phyloP scores from a whole-genome alignment of 2,888 invertebrate species.

The Alsophila aescularia region DNA sequence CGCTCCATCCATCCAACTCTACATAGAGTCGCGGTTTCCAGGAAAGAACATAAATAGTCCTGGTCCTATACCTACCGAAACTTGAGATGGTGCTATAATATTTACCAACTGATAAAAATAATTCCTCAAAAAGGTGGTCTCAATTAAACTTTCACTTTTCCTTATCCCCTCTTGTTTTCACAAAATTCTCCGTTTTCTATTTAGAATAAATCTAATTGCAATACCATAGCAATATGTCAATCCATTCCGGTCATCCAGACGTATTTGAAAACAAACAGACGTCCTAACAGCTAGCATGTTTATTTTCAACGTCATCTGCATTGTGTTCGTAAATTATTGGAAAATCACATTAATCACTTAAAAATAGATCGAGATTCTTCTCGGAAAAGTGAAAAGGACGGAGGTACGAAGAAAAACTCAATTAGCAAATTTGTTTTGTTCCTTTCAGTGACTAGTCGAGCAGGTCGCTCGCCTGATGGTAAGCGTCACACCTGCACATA shows the following conservation, averaged over 20 bases:
- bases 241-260: constrained; percentile 62
- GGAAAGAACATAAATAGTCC: too few species aligned
- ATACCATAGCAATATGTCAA: constrained; percentile 71
- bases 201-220: constrained; percentile 65
- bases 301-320: constrained; percentile 58
- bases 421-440: too few species aligned
- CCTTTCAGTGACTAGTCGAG: too few species aligned
- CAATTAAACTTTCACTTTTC: background rate
- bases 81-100: too few species aligned
- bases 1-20: too few species aligned
- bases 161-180: constrained; percentile 3
- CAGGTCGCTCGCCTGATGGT: too few species aligned
- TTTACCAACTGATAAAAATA: too few species aligned
- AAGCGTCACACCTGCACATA: too few species aligned
- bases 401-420: background rate
- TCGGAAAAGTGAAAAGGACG: background rate
- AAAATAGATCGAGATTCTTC: constrained; percentile 18
- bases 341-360: constrained; percentile 48
- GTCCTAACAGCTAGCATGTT: constrained; percentile 66
- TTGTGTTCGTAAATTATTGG: constrained; percentile 53
- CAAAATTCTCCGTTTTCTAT: constrained; percentile 34
- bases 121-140: background rate
- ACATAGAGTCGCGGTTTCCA: too few species aligned
- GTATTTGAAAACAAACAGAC: constrained; percentile 73
- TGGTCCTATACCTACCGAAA: too few species aligned